phyloP scores from a whole-genome alignment of 2,113 vertebrate genomes.

The Rousettus leschenaultii region DNA sequence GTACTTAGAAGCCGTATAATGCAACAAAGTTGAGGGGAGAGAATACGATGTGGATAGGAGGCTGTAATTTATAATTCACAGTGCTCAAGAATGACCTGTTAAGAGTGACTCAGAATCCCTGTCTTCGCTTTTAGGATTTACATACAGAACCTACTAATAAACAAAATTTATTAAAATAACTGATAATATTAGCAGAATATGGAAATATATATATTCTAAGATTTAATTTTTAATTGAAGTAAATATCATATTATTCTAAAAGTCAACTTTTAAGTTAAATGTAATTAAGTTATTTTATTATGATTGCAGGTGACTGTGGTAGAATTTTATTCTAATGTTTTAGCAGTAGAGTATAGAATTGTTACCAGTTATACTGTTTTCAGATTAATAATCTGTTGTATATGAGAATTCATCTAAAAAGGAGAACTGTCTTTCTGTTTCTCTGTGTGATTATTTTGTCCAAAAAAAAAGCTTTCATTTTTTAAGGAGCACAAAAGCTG shows the following conservation, averaged over 20 bases:
- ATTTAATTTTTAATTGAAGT: slow-evolving; percentile 56
- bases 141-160: slow-evolving; percentile 41
- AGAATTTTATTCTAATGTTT: slow-evolving; percentile 81
- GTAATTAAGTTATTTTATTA: slow-evolving; percentile 72
- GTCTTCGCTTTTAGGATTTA: slow-evolving; percentile 65
- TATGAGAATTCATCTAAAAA: slow-evolving; percentile 84
- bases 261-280: slow-evolving; percentile 57
- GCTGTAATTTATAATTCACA: slow-evolving; percentile 79
- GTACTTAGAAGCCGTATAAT: slow-evolving; percentile 80
- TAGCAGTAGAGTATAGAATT: slow-evolving; percentile 75
- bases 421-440: slow-evolving; percentile 87
- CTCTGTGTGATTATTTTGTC: slow-evolving; percentile 88
- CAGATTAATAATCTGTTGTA: slow-evolving; percentile 87
- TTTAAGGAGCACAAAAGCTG: slow-evolving; percentile 99
- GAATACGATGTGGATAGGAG: slow-evolving; percentile 56
- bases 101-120: slow-evolving; percentile 62
- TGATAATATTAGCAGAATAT: slow-evolving; percentile 18
- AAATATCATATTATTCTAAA: slow-evolving; percentile 61
- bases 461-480: slow-evolving; percentile 93
- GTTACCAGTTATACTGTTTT: slow-evolving; percentile 80
- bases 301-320: slow-evolving; percentile 80
- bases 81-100: slow-evolving; percentile 68
- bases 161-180: slow-evolving; percentile 55
- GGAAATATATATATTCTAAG: slow-evolving; percentile 21
- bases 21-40: slow-evolving; percentile 69